phyloP scores from a whole-genome alignment of 2,888 invertebrate species.

The Polymixis flavicincta region DNA sequence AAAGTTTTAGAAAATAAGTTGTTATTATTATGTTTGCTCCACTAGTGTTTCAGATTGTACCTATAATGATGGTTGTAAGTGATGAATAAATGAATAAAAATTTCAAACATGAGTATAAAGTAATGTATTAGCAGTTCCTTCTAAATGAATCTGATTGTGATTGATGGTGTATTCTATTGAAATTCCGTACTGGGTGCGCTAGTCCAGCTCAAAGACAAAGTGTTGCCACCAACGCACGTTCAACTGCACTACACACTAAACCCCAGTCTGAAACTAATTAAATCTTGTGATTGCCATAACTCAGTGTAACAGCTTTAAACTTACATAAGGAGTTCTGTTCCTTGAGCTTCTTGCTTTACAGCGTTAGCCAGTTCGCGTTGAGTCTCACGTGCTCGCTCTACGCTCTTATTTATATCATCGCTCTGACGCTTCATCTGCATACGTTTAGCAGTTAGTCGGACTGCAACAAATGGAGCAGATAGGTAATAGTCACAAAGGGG shows the following conservation, averaged over 20 bases:
- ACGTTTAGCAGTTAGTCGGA: slow-evolving; percentile 78
- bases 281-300: slow-evolving; percentile 1
- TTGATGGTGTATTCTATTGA: too few relatives aligned
- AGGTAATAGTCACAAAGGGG: background rate
- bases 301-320: slow-evolving; percentile 17
- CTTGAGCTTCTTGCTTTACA: slow-evolving; percentile 71
- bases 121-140: too few relatives aligned
- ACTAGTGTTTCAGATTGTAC: too few relatives aligned
- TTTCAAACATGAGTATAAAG: too few relatives aligned
- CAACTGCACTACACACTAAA: background rate
- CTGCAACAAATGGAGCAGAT: slow-evolving; percentile 66
- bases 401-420: slow-evolving; percentile 71
- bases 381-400: slow-evolving; percentile 67
- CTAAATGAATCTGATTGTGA: too few relatives aligned
- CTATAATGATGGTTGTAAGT: too few relatives aligned
- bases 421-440: slow-evolving; percentile 78
- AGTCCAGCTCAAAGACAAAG: too few relatives aligned
- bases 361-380: slow-evolving; percentile 68
- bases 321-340: slow-evolving; percentile 72
- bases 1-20: too few relatives aligned
- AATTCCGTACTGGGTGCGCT: too few relatives aligned
- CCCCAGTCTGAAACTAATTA: slow-evolving; percentile 8
- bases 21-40: too few relatives aligned
- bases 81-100: too few relatives aligned
- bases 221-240: too few relatives aligned